Base-by-base conservation (phyloP, 2,888 invertebrate genomes). In the Listrodromus nycthemerus region DNA sequence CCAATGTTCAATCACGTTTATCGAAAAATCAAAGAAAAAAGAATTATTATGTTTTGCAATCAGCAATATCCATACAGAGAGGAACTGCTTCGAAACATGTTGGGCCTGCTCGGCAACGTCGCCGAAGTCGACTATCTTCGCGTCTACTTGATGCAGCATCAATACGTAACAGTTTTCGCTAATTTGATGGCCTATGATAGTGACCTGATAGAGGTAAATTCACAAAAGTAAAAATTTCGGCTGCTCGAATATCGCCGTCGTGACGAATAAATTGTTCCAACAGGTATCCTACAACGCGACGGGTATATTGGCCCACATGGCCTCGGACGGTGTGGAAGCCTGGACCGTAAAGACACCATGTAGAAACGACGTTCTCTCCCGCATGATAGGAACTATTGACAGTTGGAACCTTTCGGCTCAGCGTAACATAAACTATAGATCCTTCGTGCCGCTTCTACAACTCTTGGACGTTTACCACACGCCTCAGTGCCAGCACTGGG, bases 101-200 rank as follows among this genome's bases (percentile, higher is more conserved):
- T 99, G 99, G 99, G 99, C 1, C 94, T 98, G 13, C 94, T 98
- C 86, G 99, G 99, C 6, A 99, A 99, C 93, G 98, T 99, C 7
- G 99, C 99, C 0, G 99, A 99, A 94, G 99, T 99, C 0, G 95
- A 96, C 79, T 95, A 95, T 86, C 94, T 99, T 24, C 95, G 99
- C 33, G 95, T 96, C 4, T 95, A 97, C 86, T 95, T 99, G 74
- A 98, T 99, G 97, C 96, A 97, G 82, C 94, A 96, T 80, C 95
- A 97, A 88, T 98, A 98, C 93, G 96, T 99, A 45, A 94, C 95
- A 1, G 97, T 98, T 2, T 99, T 99, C 94, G 97, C 97, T 83
- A 95, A 97, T 80, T 95, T 99, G 67, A 94, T 99, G 30, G 96
- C 97, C 89, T 97, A 97, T 0, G 95, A 95, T 58, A 97, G 97